A percentile compares a stretch with the other conserved stretches of the same genome.
Conservation (phyloP, 1,140 invertebrate species). For the Proctacanthus coquilletti region DNA sequence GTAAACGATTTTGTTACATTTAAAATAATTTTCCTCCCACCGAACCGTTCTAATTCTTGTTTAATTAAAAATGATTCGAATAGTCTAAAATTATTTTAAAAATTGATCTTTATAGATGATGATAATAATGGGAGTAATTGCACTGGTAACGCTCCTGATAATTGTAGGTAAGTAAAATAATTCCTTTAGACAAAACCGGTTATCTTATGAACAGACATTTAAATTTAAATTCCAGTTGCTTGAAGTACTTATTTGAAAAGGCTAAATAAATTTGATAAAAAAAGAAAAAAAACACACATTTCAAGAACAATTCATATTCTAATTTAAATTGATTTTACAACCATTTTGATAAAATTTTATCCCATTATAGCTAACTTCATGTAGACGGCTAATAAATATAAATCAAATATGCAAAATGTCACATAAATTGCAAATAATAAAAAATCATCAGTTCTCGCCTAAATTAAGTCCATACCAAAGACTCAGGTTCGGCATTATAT, state of each 20-base stretch:
- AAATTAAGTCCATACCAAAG: conserved; percentile 1
- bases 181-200: conserved; percentile 1
- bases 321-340: not conserved
- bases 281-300: conserved; percentile 1
- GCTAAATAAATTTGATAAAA: conserved; percentile 3
- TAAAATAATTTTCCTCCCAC: no score
- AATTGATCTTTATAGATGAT: conserved; percentile 56
- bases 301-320: not conserved
- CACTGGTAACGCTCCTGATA: conserved; percentile 70
- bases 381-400: conserved; percentile 39
- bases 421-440: no score
- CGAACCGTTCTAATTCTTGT: not conserved
- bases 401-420: not conserved
- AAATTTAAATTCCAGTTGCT: conserved; percentile 6
- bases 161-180: conserved; percentile 62
- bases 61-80: not conserved
- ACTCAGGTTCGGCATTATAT: not conserved
- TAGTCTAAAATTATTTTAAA: not conserved
- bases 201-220: conserved; percentile 4
- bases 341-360: conserved; percentile 17
- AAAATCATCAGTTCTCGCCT: not conserved
- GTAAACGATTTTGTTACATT: not conserved
- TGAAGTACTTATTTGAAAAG: conserved; percentile 7
- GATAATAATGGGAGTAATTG: conserved; percentile 82
- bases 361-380: conserved; percentile 53